A percentile compares a stretch with the other conserved stretches of the same genome.
Evolutionary conservation across 2,797 vertebrate species (phyloP).

Genomic region (Eulemur rubriventer): DNA sequence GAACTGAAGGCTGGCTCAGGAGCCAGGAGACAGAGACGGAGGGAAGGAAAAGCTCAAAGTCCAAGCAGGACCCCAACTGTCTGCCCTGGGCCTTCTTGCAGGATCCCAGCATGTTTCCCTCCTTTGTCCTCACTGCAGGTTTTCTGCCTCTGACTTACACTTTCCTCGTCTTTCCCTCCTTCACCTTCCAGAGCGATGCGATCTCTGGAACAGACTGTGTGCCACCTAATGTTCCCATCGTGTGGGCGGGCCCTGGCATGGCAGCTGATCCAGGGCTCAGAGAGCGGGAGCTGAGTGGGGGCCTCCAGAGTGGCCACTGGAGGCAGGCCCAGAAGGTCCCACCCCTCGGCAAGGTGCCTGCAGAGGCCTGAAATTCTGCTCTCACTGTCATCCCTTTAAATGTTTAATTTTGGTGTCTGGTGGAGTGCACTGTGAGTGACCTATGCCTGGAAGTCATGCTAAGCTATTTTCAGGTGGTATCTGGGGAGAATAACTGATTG

Average conservation of each 20-base stretch:
- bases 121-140: not conserved
- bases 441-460: not conserved
- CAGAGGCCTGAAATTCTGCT: not conserved
- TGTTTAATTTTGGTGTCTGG: not conserved
- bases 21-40: not conserved
- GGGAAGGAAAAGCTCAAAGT: not conserved
- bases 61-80: not conserved
- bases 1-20: not conserved
- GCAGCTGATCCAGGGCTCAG: not conserved
- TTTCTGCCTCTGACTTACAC: not conserved
- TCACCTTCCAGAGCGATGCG: fast-evolving
- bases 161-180: not conserved
- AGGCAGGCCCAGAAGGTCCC: not conserved
- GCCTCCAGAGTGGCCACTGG: fast-evolving
- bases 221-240: fast-evolving
- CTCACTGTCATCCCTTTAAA: not conserved
- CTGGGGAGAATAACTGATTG: not conserved
- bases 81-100: not conserved
- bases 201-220: not conserved
- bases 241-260: fast-evolving
- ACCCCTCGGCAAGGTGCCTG: not conserved
- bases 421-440: not conserved
- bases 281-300: too few species aligned
- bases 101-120: fast-evolving
- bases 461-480: not conserved